These are phyloP conservation scores for Pocillopora verrucosa DNA, from an alignment of 64 coral and sea anemone genomes.

Conservation along the genomic window DNA sequence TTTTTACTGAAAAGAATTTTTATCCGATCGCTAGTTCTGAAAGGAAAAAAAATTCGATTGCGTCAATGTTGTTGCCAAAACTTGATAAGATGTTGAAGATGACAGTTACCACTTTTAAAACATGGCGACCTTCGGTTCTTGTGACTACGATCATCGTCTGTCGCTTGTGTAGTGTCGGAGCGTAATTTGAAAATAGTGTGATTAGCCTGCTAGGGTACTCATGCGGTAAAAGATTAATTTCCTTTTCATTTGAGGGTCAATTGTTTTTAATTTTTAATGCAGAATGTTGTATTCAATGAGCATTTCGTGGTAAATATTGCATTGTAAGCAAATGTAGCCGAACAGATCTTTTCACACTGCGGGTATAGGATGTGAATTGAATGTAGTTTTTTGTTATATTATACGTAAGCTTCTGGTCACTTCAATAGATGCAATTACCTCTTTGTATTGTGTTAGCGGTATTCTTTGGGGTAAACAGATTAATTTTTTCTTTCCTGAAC, in stretches of 20 bases:
- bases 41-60: not conserved
- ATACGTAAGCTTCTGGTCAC: not conserved
- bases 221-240: slow-evolving; percentile 14
- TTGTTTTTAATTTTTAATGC: not conserved
- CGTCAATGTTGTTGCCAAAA: not conserved
- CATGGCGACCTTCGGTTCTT: not conserved
- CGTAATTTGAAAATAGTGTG: not conserved
- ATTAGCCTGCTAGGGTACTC: slow-evolving; percentile 15
- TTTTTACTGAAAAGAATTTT: not conserved
- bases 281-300: not conserved
- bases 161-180: not conserved
- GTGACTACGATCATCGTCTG: too few species aligned
- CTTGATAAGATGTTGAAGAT: not conserved
- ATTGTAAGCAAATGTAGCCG: not conserved
- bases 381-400: not conserved
- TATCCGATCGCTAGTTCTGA: not conserved
- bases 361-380: not conserved
- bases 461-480: not conserved
- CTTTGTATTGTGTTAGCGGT: not conserved
- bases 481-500: not conserved
- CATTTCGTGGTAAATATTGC: not conserved
- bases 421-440: not conserved
- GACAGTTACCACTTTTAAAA: not conserved
- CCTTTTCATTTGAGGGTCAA: slow-evolving; percentile 1
- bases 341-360: not conserved